Evolutionary conservation across 2,888 invertebrate genomes (phyloP).

Genomic region (Drosophila flavopinicola): DNA sequence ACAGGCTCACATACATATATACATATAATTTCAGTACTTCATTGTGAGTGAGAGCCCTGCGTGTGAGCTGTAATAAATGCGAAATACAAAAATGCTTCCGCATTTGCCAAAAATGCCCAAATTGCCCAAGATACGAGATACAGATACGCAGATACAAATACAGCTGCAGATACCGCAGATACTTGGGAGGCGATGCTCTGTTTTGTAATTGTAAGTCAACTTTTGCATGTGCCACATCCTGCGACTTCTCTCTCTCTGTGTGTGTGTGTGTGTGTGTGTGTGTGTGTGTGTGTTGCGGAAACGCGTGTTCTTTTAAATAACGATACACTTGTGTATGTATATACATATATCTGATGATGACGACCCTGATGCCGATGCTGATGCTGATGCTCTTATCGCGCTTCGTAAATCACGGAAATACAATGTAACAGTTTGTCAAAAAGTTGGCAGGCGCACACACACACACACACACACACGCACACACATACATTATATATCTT

Average conservation of each 20-base stretch:
- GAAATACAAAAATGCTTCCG: conserved; percentile 31
- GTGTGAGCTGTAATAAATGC: conserved; percentile 63
- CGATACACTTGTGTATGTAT: conserved; percentile 54
- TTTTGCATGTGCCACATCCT: conserved; percentile 52
- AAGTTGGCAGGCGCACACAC: conserved; percentile 45
- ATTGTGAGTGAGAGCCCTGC: conserved; percentile 57
- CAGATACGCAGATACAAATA: conserved; percentile 26
- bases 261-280: conserved; percentile 8
- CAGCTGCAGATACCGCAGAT: conserved; percentile 26
- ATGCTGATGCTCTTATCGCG: conserved; percentile 55
- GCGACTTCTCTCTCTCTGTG: too few species aligned
- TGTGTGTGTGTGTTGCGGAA: conserved; percentile 29
- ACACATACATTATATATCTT: conserved; percentile 60
- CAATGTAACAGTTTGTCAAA: conserved; percentile 71
- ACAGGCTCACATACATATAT: conserved; percentile 5
- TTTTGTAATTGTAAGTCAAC: conserved; percentile 50
- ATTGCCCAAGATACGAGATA: conserved; percentile 36
- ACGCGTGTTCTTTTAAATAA: conserved; percentile 56
- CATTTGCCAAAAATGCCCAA: conserved; percentile 52
- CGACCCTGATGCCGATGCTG: conserved; percentile 33
- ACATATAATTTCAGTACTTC: conserved; percentile 24
- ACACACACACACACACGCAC: conserved; percentile 6
- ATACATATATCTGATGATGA: conserved; percentile 43
- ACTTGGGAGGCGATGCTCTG: conserved; percentile 13
- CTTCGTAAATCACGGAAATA: conserved; percentile 61